Conservation (phyloP, 2,888 invertebrate genomes). For the Steinernema hermaphroditum region DNA sequence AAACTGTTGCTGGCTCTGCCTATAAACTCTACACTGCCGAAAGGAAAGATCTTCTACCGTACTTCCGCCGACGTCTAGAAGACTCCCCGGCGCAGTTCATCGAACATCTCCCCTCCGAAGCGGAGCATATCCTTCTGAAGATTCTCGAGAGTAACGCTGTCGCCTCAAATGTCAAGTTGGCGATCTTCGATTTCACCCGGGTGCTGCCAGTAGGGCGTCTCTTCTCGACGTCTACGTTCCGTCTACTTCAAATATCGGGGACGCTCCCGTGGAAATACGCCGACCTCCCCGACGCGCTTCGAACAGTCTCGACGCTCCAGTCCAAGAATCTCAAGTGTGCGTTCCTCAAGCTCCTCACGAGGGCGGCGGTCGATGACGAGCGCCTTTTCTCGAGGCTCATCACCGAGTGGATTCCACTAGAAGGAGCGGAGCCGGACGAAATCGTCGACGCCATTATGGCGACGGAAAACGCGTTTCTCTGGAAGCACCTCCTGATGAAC, state of each 20-base stretch:
- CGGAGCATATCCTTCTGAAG: neutral
- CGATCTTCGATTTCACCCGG: too few relatives aligned
- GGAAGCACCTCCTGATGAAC: neutral
- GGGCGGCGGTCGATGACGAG: neutral
- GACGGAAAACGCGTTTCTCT: neutral
- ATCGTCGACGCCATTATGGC: neutral
- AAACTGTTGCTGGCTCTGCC: neutral
- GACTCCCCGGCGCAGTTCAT: neutral
- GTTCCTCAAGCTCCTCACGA: neutral
- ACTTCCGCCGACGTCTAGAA: neutral
- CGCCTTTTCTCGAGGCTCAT: neutral
- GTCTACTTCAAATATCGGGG: neutral
- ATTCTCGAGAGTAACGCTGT: neutral
- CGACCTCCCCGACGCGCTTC: neutral
- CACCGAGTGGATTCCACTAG: neutral
- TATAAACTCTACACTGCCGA: neutral
- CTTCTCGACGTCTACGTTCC: neutral
- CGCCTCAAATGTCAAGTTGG: neutral
- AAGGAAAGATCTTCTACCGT: neutral
- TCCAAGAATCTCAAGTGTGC: neutral
- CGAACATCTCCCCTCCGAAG: neutral
- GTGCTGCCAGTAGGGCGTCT: neutral
- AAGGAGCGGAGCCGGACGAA: neutral
- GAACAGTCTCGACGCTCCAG: neutral
- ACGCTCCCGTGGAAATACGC: neutral